Conservation (phyloP, 2,888 invertebrate genomes). For the Mechanitis messenoides region DNA sequence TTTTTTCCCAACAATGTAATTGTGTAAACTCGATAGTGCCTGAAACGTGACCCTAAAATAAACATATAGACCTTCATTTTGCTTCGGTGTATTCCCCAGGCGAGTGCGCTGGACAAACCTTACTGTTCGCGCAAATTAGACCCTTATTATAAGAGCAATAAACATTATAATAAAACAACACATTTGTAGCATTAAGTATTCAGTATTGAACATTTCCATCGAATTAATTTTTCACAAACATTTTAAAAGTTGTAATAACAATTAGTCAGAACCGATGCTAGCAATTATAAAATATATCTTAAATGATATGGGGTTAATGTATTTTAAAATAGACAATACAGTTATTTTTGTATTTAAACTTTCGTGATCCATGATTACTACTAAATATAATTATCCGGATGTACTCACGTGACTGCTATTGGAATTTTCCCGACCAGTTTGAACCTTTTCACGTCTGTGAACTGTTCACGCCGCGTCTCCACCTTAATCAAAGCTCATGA, state of each 20-base stretch:
- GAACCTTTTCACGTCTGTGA: too few species aligned
- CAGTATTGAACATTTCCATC: constrained; percentile 5
- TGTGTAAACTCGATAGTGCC: constrained; percentile 42
- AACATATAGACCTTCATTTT: constrained; percentile 52
- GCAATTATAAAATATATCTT: too few species aligned
- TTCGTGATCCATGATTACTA: too few species aligned
- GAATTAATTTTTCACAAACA: constrained; percentile 8
- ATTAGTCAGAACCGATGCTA: neutral
- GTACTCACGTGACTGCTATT: too few species aligned
- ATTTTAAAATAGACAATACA: too few species aligned
- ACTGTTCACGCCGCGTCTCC: too few species aligned
- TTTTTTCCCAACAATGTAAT: constrained; percentile 58
- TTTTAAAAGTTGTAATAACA: neutral
- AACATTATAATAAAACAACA: constrained; percentile 8
- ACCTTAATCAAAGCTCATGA: too few species aligned
- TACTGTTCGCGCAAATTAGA: constrained; percentile 12
- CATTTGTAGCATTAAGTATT: neutral
- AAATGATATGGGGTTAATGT: too few species aligned
- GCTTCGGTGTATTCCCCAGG: constrained; percentile 42
- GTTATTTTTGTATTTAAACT: too few species aligned
- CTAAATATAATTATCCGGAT: too few species aligned
- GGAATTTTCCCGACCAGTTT: too few species aligned
- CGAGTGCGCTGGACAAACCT: constrained; percentile 18
- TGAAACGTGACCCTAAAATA: constrained; percentile 45
- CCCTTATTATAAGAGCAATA: constrained; percentile 7